Percentiles rank a stretch among this genome's conserved stretches.
These are phyloP conservation scores for Mythimna lalbum DNA, from an alignment of 2,888 invertebrate genomes.

Conservation along the genomic window DNA sequence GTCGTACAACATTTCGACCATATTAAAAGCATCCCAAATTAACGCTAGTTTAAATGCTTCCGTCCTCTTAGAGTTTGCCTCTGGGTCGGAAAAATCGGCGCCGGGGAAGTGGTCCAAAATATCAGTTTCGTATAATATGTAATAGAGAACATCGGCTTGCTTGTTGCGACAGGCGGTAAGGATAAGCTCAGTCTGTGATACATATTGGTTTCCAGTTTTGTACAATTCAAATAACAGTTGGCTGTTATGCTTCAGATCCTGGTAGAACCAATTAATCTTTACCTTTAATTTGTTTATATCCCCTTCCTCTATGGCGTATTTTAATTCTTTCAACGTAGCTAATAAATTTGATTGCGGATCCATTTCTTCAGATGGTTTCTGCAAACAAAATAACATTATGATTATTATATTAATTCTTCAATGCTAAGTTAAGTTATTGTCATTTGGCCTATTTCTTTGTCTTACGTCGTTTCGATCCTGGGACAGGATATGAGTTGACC, in stretches of 20 bases:
- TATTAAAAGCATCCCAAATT: constrained; percentile 1
- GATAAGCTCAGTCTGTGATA: constrained; percentile 47
- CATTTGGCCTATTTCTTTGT: too few relatives aligned
- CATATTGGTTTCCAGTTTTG: background rate
- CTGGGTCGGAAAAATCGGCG: background rate
- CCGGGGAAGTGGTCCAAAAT: constrained; percentile 40
- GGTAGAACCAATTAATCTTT: constrained; percentile 16
- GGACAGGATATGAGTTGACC: too few relatives aligned
- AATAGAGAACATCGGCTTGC: constrained; percentile 7
- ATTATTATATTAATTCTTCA: too few relatives aligned
- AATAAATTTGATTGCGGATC: background rate
- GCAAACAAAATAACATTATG: constrained; percentile 10
- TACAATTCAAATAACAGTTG: constrained; percentile 4
- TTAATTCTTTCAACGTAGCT: constrained; percentile 8
- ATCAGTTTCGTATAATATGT: constrained; percentile 32
- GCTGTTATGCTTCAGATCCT: constrained; percentile 3
- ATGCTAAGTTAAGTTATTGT: too few relatives aligned
- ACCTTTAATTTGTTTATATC: background rate
- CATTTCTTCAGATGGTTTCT: constrained; percentile 13
- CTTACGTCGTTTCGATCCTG: too few relatives aligned
- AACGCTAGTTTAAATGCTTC: constrained; percentile 38
- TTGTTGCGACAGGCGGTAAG: constrained; percentile 39
- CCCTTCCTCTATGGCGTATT: constrained; percentile 17
- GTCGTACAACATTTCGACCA: constrained; percentile 54
- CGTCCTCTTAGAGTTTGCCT: constrained; percentile 14